These are phyloP conservation scores for Eptesicus fuscus DNA, from an alignment of 2,113 vertebrate species.

Conservation along the genomic window DNA sequence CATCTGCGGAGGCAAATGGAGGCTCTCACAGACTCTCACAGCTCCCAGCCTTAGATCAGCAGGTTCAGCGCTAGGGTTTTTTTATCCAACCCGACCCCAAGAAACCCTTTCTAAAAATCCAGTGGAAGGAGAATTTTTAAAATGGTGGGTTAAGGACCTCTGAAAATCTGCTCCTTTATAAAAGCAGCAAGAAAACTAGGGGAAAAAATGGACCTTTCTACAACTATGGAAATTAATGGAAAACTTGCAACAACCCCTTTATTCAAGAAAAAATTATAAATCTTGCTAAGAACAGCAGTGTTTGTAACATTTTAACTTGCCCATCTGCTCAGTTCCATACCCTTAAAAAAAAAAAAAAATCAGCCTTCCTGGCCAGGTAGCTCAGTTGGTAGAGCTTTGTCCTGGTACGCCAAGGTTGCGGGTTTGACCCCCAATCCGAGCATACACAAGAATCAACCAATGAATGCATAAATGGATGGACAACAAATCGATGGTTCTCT, in stretches of 20 bases:
- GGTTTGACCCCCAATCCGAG: not conserved
- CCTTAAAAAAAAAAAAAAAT: not conserved
- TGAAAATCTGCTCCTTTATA: not conserved
- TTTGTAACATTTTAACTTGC: not conserved
- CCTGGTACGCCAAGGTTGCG: not conserved
- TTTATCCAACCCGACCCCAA: not conserved
- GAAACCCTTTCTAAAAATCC: not conserved
- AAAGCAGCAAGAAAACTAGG: not conserved
- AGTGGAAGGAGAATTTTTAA: not conserved
- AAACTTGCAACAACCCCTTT: not conserved
- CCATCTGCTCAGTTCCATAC: not conserved
- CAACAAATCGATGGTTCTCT: not conserved
- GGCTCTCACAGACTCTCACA: not conserved
- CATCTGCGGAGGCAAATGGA: not conserved
- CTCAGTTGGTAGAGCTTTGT: not conserved
- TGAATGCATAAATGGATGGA: not conserved
- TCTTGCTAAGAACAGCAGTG: not conserved
- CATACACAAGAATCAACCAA: not conserved
- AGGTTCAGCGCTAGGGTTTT: not conserved
- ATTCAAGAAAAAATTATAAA: not conserved
- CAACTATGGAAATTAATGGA: not conserved
- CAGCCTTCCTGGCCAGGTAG: not conserved
- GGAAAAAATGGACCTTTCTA: not conserved
- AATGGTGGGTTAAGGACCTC: not conserved
- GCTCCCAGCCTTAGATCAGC: not conserved